phyloP scores from a whole-genome alignment of 2,797 vertebrate genomes.

The Melopsittacus undulatus region DNA sequence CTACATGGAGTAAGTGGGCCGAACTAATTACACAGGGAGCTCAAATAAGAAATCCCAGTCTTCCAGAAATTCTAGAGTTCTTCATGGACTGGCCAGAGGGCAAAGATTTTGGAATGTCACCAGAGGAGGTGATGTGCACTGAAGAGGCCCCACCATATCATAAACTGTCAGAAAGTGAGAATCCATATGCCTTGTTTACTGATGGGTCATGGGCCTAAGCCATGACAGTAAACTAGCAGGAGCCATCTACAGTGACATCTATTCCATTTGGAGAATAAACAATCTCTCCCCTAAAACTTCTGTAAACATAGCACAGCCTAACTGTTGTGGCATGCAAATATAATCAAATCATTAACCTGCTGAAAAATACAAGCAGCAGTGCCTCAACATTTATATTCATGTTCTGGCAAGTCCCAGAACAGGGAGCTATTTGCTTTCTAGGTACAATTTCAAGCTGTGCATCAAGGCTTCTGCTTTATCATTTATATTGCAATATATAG shows the following conservation, averaged over 20 bases:
- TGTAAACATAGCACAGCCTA: background rate
- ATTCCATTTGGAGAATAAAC: background rate
- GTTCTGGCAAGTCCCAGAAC: conserved; percentile 66
- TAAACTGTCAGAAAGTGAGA: no score
- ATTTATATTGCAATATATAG: conserved; percentile 1
- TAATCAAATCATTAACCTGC: background rate
- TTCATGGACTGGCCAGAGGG: no score
- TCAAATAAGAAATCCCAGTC: no score
- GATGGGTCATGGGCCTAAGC: no score
- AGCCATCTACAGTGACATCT: background rate
- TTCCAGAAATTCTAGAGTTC: no score
- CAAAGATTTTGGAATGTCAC: no score
- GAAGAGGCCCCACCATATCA: no score
- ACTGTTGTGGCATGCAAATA: background rate
- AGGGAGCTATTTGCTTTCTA: conserved; percentile 66
- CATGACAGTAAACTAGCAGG: background rate
- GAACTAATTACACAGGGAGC: no score
- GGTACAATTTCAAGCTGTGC: conserved; percentile 42
- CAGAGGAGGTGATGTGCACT: no score
- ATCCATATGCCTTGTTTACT: no score
- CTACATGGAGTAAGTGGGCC: no score
- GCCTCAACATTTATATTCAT: background rate
- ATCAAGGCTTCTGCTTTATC: conserved; percentile 48
- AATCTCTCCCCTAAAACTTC: background rate
- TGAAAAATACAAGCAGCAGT: background rate